Conservation (phyloP, 2,888 invertebrate species). For the Limnephilus marmoratus region DNA sequence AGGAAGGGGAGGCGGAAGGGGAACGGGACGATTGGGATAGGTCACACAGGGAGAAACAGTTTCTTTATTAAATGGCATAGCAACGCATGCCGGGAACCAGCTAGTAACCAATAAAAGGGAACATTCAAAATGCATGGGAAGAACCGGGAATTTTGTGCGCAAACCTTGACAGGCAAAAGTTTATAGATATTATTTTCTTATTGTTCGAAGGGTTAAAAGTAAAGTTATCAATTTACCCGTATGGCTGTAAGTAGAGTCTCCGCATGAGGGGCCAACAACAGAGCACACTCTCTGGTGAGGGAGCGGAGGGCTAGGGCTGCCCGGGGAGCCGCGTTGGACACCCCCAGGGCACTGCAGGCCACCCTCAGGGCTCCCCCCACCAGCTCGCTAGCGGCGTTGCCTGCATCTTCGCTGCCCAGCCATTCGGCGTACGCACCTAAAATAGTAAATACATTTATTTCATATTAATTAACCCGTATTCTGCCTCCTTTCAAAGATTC, state of each 20-base stretch:
- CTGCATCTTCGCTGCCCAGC: constrained; percentile 76
- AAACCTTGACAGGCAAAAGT: too few species aligned
- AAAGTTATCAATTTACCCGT: constrained; percentile 71
- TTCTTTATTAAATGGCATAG: too few species aligned
- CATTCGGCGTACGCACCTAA: constrained; percentile 90
- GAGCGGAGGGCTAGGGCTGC: constrained; percentile 94
- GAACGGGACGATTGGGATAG: too few species aligned
- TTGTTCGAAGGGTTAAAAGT: too few species aligned
- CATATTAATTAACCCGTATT: neutral
- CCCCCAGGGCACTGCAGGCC: constrained; percentile 84
- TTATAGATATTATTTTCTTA: too few species aligned
- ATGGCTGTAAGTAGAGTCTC: constrained; percentile 86
- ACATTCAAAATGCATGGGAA: too few species aligned
- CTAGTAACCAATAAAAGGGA: too few species aligned
- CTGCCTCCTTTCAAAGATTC: neutral
- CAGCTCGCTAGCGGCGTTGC: constrained; percentile 71
- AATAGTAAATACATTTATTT: neutral
- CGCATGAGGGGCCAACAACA: constrained; percentile 86
- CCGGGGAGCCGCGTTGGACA: constrained; percentile 84
- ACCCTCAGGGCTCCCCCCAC: constrained; percentile 77
- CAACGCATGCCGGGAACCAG: too few species aligned
- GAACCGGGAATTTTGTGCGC: too few species aligned
- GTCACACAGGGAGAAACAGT: too few species aligned
- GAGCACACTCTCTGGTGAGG: constrained; percentile 88
- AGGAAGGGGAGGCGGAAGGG: too few species aligned